These are phyloP conservation scores for Antheraea mylitta DNA, from an alignment of 1,140 invertebrate species.

Conservation along the genomic window DNA sequence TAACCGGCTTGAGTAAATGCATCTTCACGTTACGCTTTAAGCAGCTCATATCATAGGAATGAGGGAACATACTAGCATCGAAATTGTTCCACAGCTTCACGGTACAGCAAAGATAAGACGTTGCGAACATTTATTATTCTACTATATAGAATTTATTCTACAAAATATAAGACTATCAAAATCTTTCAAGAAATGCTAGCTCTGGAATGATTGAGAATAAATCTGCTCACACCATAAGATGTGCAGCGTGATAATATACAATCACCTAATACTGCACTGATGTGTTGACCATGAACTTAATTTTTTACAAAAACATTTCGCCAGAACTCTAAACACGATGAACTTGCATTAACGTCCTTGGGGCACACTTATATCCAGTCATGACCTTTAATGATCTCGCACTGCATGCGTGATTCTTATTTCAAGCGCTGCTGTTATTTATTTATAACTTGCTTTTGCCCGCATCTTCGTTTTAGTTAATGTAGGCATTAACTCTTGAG, in stretches of 20 bases:
- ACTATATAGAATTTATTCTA: too few relatives aligned
- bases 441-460: not conserved
- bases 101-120: too few relatives aligned
- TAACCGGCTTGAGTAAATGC: too few relatives aligned
- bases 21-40: too few relatives aligned
- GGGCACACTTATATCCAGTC: not conserved
- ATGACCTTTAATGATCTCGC: not conserved
- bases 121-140: too few relatives aligned
- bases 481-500: not conserved
- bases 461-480: not conserved
- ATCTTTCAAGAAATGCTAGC: too few relatives aligned
- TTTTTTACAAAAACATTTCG: slow-evolving; percentile 3
- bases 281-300: not conserved
- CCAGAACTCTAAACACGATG: not conserved
- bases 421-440: not conserved
- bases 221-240: not conserved
- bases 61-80: too few relatives aligned
- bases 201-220: not conserved
- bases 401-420: not conserved
- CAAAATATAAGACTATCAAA: too few relatives aligned
- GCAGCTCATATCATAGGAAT: too few relatives aligned
- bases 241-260: not conserved
- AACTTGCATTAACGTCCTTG: not conserved
- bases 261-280: not conserved
- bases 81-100: too few relatives aligned